Conservation (phyloP, 2,113 vertebrate species). For the Anhinga anhinga region DNA sequence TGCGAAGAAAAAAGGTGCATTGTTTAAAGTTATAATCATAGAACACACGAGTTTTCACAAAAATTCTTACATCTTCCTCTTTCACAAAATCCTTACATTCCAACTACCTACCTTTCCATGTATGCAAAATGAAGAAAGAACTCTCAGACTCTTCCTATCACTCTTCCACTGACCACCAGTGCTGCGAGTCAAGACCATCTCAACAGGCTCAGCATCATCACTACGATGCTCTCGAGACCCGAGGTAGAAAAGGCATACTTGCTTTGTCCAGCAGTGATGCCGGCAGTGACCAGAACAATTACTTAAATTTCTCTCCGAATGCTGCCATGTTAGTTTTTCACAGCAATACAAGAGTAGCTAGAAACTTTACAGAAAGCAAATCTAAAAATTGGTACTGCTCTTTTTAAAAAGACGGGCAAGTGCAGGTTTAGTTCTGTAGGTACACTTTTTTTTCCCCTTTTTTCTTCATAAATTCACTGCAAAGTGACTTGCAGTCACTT, state of each 20-base stretch:
- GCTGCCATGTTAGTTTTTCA: neutral
- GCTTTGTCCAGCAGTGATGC: neutral
- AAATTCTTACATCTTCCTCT: neutral
- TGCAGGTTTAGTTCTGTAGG: neutral
- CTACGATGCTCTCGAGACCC: neutral
- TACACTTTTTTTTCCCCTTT: neutral
- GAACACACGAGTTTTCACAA: neutral
- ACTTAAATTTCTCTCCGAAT: neutral
- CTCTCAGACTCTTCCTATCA: neutral
- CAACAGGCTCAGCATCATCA: neutral
- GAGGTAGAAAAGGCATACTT: neutral
- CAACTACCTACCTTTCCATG: neutral
- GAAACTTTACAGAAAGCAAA: neutral
- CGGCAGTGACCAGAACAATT: neutral
- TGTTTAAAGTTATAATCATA: neutral
- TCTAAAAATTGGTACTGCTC: neutral
- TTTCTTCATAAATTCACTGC: neutral
- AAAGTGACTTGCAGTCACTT: neutral
- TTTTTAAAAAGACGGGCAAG: neutral
- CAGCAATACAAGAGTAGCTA: neutral
- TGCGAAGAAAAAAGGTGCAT: slow-evolving; percentile 50
- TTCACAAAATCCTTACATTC: neutral
- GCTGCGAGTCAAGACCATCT: neutral
- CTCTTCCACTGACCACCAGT: neutral
- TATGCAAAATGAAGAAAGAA: neutral